Evolutionary conservation across 2,888 invertebrate genomes (phyloP).

Genomic region (Strigamia crassipes): DNA sequence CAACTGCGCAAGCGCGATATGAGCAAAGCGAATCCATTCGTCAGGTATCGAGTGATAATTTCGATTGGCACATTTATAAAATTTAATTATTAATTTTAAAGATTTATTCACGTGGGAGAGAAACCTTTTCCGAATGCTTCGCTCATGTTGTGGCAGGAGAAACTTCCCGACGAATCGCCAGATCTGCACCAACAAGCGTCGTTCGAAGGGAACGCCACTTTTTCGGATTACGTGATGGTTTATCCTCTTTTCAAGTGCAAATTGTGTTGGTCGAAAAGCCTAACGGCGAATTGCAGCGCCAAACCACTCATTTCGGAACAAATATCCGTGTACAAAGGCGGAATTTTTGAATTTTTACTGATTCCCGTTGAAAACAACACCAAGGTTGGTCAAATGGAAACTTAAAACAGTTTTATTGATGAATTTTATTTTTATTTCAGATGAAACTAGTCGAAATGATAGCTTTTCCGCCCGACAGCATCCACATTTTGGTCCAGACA

Average conservation of each 20-base stretch:
- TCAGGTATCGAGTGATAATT: background rate
- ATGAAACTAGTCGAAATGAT: background rate
- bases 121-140: background rate
- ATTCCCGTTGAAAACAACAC: background rate
- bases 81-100: background rate
- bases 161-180: background rate
- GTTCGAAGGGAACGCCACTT: background rate
- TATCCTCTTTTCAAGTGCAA: background rate
- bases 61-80: too few relatives aligned
- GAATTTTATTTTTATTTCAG: background rate
- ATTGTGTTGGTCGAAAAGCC: background rate
- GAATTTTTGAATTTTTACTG: background rate
- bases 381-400: background rate
- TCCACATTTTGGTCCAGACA: constrained; percentile 82
- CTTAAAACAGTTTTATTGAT: too few relatives aligned
- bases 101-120: background rate
- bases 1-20: background rate
- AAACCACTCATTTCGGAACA: background rate
- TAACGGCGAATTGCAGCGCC: background rate
- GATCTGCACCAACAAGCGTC: background rate
- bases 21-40: background rate
- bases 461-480: constrained; percentile 67
- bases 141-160: background rate
- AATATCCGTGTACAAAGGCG: background rate
- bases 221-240: background rate